Evolutionary conservation across 2,797 vertebrate genomes (phyloP).

Genomic region (Pitangus sulphuratus): DNA sequence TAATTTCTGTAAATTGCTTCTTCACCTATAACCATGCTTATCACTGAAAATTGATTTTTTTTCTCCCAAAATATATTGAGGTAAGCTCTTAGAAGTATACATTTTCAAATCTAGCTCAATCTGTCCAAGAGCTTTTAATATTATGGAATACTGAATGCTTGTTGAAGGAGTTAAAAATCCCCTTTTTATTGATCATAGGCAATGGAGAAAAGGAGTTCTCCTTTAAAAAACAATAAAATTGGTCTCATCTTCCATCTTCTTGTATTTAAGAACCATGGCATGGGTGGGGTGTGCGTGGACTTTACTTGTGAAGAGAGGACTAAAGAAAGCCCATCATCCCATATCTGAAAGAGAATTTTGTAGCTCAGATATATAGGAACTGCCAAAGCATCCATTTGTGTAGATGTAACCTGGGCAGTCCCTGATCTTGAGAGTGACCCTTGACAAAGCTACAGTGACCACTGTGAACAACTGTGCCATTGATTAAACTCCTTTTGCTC

Average conservation of each 20-base stretch:
- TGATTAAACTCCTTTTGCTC: background rate
- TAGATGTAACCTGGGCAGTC: background rate
- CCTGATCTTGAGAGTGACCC: background rate
- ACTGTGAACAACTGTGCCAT: background rate
- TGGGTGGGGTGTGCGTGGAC: no score
- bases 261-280: background rate
- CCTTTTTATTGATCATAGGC: background rate
- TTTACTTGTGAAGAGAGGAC: background rate
- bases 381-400: background rate
- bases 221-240: background rate
- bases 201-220: background rate
- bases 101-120: background rate
- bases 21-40: background rate
- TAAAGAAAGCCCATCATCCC: background rate
- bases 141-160: background rate
- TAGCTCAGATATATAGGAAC: background rate
- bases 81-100: background rate
- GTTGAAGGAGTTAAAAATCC: background rate
- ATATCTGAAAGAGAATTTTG: background rate
- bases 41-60: background rate
- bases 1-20: background rate
- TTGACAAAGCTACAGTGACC: background rate
- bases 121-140: background rate
- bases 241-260: background rate
- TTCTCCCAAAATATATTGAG: background rate